Evolutionary conservation across 2,888 invertebrate genomes (phyloP), one percentile per base, ranked within the genome.

Genomic region (Orchestes rusci): DNA sequence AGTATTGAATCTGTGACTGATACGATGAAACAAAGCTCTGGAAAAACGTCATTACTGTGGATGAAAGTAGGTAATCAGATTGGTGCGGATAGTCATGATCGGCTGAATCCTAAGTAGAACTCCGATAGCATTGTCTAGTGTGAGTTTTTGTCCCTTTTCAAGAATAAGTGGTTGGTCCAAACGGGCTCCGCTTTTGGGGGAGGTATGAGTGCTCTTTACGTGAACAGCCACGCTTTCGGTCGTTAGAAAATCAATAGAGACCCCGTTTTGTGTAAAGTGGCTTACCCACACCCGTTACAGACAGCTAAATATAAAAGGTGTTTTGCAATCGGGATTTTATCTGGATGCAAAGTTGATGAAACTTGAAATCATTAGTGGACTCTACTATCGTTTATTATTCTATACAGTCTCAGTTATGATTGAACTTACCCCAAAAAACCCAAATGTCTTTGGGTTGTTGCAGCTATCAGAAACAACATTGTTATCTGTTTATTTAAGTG

Each of bases 221-320:
- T 43, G 43, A 34, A 43, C 45, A 43, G 43, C 49, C 45, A 50
- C 49, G 43, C 45, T 50, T 43, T 48, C 41, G 44, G 56, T 56
- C 55, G 55, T 56, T 56, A 55, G 56, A 58, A 58, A 58, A 58
- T 58, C 58, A 57, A 58, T 58, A 58, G 54, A 56, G 54, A 51
- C 54, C 55, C 56, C 52, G 56, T 41, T 50, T 48, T 44, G 50
- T 48, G 47, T 47, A 50, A 50, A 50, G 50, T 47, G 47, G 50
- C 47, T 47, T 47, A 44, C 47, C 47, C 39, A 48, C 50, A 48
- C 47, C 47, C 44, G 39, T 19, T 50, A 43, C 47, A 50, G 39
- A 39, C 27, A 39, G 19, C 23, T 19, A 27, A 35, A 43, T 41
- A 45, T 38, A 43, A 41, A 43, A 48, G 48, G 48, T 48, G 48